Base-by-base conservation (phyloP, 1,140 invertebrate genomes). In the Berghia stephanieae region DNA sequence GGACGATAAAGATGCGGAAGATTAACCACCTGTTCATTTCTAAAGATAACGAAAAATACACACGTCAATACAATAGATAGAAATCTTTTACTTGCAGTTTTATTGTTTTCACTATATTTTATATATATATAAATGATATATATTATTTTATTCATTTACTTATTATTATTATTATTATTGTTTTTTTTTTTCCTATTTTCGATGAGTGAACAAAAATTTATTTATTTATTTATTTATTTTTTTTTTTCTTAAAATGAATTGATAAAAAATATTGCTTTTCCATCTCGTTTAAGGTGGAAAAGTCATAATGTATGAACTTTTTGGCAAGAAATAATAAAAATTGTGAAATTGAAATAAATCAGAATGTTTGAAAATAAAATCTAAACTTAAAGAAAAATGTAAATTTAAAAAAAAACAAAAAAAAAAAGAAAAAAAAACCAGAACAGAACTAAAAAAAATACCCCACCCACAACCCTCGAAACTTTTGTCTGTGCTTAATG, bases 1-100 rank as follows among this genome's bases (percentile, higher is more conserved):
- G 34, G 73, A 57, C 6, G 60, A 55, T 21, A 66, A 68, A 18
- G 63, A 75, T 6, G 52, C 77, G 55, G 46, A 79, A 44, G 75
- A 76, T 44, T 42, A 68, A 49, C 24, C n/a, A n/a, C n/a, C n/a
- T n/a, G n/a, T n/a, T n/a, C n/a, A n/a, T n/a, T n/a, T n/a, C n/a
- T n/a, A n/a, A n/a, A n/a, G n/a, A n/a, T n/a, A n/a, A 75, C 4
- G 55, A 75, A 38, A 36, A 40, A 44, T 27, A 69, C 31, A 24
- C 67, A 10, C 38, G 24, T 36, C 31, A 21, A 27, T 24, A n/a
- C 1, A 6, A 10, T 42, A 13, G 60, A 42, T 75, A 10, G 8
- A 13, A 4, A 63, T 24, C 60, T 34, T 44, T 63, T 31, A 24
- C 8, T 42, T 42, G n/a, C 2, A 66, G 18, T 4, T 44, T 6